These are phyloP conservation scores for Helarctos malayanus DNA, from an alignment of 2,797 vertebrate species.

Conservation along the genomic window DNA sequence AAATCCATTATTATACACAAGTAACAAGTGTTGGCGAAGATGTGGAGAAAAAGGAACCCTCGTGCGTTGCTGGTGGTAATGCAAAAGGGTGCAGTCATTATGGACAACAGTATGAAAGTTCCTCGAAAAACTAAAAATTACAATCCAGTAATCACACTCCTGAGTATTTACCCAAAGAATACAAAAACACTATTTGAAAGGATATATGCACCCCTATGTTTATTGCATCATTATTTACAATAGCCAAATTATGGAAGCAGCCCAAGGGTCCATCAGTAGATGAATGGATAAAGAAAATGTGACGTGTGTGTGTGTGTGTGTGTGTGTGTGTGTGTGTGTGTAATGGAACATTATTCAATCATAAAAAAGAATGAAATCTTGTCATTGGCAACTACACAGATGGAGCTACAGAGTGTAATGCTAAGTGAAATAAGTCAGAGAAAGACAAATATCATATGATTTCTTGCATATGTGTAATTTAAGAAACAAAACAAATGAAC, in stretches of 20 bases:
- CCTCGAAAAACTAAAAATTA: background rate
- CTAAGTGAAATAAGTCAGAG: background rate
- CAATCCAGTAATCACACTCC: background rate
- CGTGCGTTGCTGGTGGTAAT: background rate
- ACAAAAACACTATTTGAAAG: background rate
- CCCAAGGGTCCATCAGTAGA: background rate
- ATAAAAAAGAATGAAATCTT: background rate
- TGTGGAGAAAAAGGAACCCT: background rate
- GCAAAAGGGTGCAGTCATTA: background rate
- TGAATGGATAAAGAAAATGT: background rate
- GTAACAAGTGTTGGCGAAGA: background rate
- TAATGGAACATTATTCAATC: background rate
- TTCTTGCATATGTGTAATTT: background rate
- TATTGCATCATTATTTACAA: background rate
- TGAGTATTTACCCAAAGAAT: background rate
- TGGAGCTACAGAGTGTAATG: background rate
- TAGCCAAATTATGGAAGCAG: background rate
- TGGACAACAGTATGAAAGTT: background rate
- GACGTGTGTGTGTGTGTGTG: too few relatives aligned
- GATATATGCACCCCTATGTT: background rate
- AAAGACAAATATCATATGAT: background rate
- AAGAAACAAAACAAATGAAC: background rate
- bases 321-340: too few relatives aligned
- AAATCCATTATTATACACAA: background rate
- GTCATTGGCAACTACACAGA: background rate